These are phyloP conservation scores for Hydrotaea cyrtoneurina DNA, from an alignment of 2,888 invertebrate species.

Conservation along the genomic window DNA sequence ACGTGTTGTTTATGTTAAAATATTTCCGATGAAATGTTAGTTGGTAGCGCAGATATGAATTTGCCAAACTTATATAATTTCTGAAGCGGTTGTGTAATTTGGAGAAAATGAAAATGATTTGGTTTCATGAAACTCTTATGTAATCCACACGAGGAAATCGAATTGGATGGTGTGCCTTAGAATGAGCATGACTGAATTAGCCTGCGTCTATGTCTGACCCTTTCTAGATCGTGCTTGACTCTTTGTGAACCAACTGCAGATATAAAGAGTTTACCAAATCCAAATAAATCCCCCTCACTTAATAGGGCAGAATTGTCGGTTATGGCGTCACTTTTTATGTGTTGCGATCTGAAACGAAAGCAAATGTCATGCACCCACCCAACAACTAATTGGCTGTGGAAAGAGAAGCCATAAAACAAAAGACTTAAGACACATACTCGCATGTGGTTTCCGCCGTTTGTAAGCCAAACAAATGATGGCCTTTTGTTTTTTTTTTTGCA, in stretches of 20 bases:
- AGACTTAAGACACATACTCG: conserved; percentile 34
- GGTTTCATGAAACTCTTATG: too few relatives aligned
- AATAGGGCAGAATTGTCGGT: not conserved
- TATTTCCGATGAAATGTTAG: not conserved
- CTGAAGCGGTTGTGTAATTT: too few relatives aligned
- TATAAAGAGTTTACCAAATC: too few relatives aligned
- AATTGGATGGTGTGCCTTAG: too few relatives aligned
- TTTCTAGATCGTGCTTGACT: too few relatives aligned
- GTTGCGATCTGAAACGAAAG: not conserved
- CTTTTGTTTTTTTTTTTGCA: not conserved
- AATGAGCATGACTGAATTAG: too few relatives aligned
- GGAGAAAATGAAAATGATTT: too few relatives aligned
- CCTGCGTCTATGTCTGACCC: too few relatives aligned
- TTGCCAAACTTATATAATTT: too few relatives aligned
- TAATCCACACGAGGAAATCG: too few relatives aligned
- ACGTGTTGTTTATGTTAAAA: not conserved
- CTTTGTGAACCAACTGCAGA: too few relatives aligned
- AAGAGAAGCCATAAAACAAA: conserved; percentile 21
- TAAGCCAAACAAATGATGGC: not conserved
- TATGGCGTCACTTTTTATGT: not conserved
- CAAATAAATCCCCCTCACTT: too few relatives aligned
- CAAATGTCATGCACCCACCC: not conserved
- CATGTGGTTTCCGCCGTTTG: not conserved
- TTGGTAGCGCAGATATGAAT: not conserved
- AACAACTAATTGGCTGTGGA: conserved; percentile 10